phyloP scores from a whole-genome alignment of 2,888 invertebrate species.

The Papilio protenor region DNA sequence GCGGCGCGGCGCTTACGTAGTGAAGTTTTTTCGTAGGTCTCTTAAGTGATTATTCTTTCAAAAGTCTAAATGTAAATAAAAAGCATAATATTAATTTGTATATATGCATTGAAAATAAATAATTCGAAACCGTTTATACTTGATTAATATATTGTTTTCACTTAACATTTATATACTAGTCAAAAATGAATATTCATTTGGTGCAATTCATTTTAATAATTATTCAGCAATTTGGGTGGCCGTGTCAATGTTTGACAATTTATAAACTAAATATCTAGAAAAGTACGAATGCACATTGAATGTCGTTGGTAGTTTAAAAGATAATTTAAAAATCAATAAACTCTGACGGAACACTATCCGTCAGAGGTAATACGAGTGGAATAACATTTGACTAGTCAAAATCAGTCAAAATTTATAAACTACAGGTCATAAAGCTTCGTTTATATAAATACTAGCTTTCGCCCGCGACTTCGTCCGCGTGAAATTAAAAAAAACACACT shows the following conservation, averaged over 20 bases:
- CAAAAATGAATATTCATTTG: constrained; percentile 10
- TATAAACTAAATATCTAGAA: background rate
- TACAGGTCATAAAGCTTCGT: too few species aligned
- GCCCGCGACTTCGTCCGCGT: too few species aligned
- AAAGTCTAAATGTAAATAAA: background rate
- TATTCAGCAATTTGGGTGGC: constrained; percentile 13
- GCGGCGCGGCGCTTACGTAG: too few species aligned
- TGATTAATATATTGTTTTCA: constrained; percentile 1
- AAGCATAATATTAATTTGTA: background rate
- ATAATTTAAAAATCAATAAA: background rate
- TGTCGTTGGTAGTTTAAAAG: background rate
- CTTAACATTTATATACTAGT: background rate
- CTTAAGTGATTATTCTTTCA: background rate
- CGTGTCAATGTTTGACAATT: background rate
- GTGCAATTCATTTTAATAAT: constrained; percentile 15
- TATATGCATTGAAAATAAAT: background rate
- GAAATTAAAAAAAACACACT: too few species aligned
- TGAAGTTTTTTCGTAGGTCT: background rate
- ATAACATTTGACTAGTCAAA: background rate
- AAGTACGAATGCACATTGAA: background rate
- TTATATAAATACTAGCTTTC: too few species aligned
- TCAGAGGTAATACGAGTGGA: background rate
- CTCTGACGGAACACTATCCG: background rate
- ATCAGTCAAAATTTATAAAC: background rate
- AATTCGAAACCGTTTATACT: background rate